A percentile compares a stretch with the other conserved stretches of the same genome.
Conservation (phyloP, 2,797 vertebrate species). For the Gymnoscopelus microlampas region DNA sequence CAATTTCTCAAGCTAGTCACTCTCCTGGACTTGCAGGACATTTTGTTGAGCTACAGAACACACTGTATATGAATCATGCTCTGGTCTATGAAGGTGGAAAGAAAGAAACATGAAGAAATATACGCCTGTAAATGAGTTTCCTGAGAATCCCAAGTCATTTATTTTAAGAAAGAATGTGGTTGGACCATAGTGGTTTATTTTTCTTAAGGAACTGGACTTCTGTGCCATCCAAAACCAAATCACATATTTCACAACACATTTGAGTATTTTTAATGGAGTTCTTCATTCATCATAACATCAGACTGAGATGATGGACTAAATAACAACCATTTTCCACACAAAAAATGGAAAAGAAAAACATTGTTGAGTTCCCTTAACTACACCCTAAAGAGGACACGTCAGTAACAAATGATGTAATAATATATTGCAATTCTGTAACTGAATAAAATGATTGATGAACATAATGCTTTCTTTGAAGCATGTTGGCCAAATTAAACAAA, state of each 20-base stretch:
- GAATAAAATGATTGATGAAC: conserved; percentile 24
- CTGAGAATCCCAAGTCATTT: too few species aligned
- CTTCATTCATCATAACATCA: conserved; percentile 23
- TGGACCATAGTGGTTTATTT: conserved; percentile 24
- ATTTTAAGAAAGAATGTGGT: background rate
- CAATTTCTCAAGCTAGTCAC: too few species aligned
- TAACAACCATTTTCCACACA: too few species aligned
- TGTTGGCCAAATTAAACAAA: conserved; percentile 9
- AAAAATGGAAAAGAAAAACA: conserved; percentile 6
- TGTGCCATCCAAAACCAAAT: conserved; percentile 24
- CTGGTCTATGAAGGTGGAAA: background rate
- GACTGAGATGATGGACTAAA: conserved; percentile 10
- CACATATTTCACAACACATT: conserved; percentile 7
- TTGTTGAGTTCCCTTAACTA: background rate
- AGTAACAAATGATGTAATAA: too few species aligned
- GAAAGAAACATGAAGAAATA: background rate
- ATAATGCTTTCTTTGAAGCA: conserved; percentile 29
- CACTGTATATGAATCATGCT: background rate
- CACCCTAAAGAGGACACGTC: background rate
- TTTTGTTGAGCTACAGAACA: too few species aligned
- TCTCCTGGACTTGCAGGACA: too few species aligned
- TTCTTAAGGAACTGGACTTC: conserved; percentile 24
- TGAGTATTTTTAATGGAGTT: too few species aligned
- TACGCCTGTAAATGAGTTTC: background rate
- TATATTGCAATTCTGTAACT: too few species aligned